Evolutionary conservation across 2,888 invertebrate species (phyloP), one percentile per base, ranked within the genome.

Genomic region (Druceiella hillmani): DNA sequence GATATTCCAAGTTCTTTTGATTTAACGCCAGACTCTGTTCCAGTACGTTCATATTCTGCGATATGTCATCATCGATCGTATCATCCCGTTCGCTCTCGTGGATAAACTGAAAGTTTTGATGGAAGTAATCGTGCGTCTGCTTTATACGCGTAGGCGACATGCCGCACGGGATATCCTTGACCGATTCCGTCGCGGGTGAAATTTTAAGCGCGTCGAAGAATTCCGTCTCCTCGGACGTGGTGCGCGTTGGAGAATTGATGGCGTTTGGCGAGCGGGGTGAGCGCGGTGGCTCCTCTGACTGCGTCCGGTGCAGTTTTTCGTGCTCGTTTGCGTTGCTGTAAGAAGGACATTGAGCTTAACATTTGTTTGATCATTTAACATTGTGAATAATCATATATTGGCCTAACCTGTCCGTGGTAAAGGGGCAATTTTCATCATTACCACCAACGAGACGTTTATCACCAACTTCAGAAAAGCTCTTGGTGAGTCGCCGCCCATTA

Each of bases 271-370:
- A 82, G 16, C 70, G 56, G 2, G 83, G 83, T n/a, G 85, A 84
- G 48, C 82, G 70, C 3, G 84, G 84, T 3, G 87, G 86, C 59
- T 87, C 88, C 61, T 89, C 89, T 26, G 88, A 88, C 59, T 88
- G 87, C 1, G 89, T 88, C 54, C 89, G 76, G 53, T 87, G 84
- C 34, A 89, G 66, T 47, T 81, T 79, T 49, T 87, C 87, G 54
- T 88, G 89, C 14, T 83, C 82, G 14, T 59, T 51, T 32, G 65
- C 59, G 26, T 66, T 65, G 50, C 69, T 70, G 55, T 4, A 55
- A 57, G 40, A 30, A 34, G 36, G 36, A 32, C 25, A 24, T 11
- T 10, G 9, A 15, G 27, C 7, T n/a, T 5, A 5, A 27, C 7
- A 7, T n/a, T 27, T 5, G 6, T 27, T 11, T 12, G 24, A 6